These are phyloP conservation scores for Sparidentex hasta DNA, from an alignment of 2,797 vertebrate genomes.

Conservation along the genomic window DNA sequence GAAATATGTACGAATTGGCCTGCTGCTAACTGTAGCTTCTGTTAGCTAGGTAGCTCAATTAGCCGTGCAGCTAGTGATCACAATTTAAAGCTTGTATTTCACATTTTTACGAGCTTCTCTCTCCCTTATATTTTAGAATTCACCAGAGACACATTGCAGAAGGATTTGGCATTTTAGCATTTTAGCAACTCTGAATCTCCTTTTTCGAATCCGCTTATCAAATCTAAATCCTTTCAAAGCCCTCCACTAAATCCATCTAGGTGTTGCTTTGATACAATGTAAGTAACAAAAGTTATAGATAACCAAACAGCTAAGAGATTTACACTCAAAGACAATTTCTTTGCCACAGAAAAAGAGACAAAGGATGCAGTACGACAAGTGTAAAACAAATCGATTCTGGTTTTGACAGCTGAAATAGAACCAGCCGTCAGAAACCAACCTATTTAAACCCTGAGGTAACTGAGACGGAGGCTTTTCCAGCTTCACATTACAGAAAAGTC, in stretches of 20 bases:
- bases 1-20: too few species aligned
- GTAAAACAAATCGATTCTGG: neutral
- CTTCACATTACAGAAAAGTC: neutral
- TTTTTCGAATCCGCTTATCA: constrained; percentile 37
- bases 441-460: neutral
- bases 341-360: neutral
- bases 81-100: too few species aligned
- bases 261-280: constrained; percentile 21
- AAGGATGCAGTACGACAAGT: neutral
- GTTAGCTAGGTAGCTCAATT: too few species aligned
- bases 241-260: neutral
- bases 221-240: constrained; percentile 45
- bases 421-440: neutral
- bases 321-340: neutral
- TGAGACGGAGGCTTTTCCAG: neutral
- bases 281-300: neutral
- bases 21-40: too few species aligned
- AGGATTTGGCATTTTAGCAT: constrained; percentile 14
- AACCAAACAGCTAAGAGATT: neutral
- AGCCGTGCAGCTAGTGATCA: too few species aligned
- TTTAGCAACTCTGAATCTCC: constrained; percentile 37
- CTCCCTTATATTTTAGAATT: neutral
- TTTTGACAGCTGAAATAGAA: neutral
- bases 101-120: too few species aligned
- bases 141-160: constrained; percentile 6